phyloP scores from a whole-genome alignment of 2,888 invertebrate species.

The Rhyacophila evoluta region DNA sequence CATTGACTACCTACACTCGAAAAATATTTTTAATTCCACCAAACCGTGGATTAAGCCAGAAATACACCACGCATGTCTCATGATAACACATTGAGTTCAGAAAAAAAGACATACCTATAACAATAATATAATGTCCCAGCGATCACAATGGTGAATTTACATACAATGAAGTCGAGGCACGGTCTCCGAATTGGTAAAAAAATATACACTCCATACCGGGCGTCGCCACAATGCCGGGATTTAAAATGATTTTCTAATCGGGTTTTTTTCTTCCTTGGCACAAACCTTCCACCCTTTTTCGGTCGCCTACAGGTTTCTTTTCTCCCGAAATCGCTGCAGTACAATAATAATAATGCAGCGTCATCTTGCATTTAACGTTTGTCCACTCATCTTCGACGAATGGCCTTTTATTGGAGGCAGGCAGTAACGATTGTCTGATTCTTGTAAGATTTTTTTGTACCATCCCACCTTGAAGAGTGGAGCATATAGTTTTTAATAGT shows the following conservation, averaged over 20 bases:
- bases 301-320: background rate
- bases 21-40: background rate
- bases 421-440: no score
- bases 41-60: background rate
- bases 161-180: background rate
- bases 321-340: background rate
- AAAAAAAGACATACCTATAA: no score
- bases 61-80: background rate
- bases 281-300: background rate
- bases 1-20: background rate
- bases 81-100: background rate
- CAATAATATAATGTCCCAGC: background rate
- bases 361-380: background rate
- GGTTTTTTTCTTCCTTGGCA: background rate
- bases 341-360: background rate
- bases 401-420: no score
- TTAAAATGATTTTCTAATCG: conserved; percentile 7
- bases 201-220: background rate
- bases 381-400: no score
- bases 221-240: background rate
- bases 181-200: background rate
- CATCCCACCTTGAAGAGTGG: no score
- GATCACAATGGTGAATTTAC: conserved; percentile 15
- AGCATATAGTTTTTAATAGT: no score
- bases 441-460: no score